Percentiles rank a stretch among this genome's conserved stretches.
Evolutionary conservation across 2,113 vertebrate species (phyloP).

Genomic region (Hydropotes inermis): DNA sequence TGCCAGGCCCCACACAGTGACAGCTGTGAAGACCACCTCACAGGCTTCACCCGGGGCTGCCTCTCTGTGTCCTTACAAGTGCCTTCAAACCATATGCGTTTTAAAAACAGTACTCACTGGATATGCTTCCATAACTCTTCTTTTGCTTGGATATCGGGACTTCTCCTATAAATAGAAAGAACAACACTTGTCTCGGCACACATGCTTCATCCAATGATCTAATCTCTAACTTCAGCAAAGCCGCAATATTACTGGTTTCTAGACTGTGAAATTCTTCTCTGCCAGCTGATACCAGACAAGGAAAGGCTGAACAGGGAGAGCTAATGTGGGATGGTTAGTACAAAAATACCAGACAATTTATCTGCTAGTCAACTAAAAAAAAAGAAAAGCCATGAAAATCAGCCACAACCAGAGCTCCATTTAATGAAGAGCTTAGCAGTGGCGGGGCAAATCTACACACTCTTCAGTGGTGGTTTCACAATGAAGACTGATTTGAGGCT

Average conservation of each 20-base stretch:
- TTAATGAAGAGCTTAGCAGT: not conserved
- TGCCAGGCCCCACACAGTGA: rapidly evolving
- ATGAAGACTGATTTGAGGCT: not conserved
- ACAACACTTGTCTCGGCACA: not conserved
- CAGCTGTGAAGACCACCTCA: not conserved
- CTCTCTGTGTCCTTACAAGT: not conserved
- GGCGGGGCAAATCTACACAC: too few species aligned
- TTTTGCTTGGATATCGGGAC: constrained; percentile 92
- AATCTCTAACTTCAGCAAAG: not conserved
- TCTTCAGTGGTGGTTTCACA: not conserved
- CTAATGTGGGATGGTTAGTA: not conserved
- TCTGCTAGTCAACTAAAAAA: not conserved
- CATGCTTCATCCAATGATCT: not conserved
- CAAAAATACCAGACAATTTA: not conserved
- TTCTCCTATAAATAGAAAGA: constrained; percentile 83
- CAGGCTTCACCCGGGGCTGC: not conserved
- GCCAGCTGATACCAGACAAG: not conserved
- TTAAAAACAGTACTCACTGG: constrained; percentile 83
- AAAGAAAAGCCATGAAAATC: not conserved
- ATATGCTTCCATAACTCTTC: constrained; percentile 93
- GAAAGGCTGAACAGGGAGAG: not conserved
- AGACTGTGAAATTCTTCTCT: not conserved
- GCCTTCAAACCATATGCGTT: not conserved
- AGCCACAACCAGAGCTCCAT: not conserved
- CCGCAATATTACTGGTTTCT: not conserved